These are phyloP conservation scores for Eumerus sabulonum DNA, from an alignment of 2,888 invertebrate species.

Conservation along the genomic window DNA sequence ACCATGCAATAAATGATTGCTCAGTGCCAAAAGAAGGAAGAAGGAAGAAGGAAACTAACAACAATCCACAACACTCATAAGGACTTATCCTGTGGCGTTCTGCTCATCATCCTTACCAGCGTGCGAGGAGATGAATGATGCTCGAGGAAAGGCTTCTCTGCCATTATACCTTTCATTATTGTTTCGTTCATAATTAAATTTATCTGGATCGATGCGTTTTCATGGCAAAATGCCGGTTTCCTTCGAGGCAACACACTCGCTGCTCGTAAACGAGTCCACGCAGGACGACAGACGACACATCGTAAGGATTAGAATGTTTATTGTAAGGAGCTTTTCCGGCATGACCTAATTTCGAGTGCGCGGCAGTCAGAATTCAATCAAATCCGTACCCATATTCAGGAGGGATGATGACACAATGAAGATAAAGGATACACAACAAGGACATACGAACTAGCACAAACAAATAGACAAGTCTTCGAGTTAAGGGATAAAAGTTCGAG, in stretches of 20 bases:
- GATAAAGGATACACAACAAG: slow-evolving; percentile 25
- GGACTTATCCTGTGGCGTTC: too few species aligned
- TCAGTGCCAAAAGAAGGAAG: too few species aligned
- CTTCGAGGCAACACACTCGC: background rate
- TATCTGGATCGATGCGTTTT: slow-evolving; percentile 58
- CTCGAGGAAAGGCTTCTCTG: background rate
- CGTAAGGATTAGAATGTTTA: background rate
- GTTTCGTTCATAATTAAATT: slow-evolving; percentile 51
- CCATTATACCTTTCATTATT: background rate
- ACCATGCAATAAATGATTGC: too few species aligned
- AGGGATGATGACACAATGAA: slow-evolving; percentile 7
- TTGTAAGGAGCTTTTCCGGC: slow-evolving; percentile 53
- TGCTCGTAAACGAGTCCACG: background rate
- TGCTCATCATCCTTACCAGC: background rate
- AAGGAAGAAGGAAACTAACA: too few species aligned
- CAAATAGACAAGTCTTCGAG: background rate
- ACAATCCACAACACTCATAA: too few species aligned
- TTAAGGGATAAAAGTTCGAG: slow-evolving; percentile 22
- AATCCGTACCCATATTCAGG: slow-evolving; percentile 22
- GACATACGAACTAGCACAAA: slow-evolving; percentile 17
- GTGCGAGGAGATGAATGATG: background rate
- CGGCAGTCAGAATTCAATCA: slow-evolving; percentile 54
- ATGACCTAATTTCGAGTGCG: slow-evolving; percentile 59
- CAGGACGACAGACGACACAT: background rate
- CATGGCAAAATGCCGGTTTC: slow-evolving; percentile 44